A percentile compares a stretch with the other conserved stretches of the same genome.
Evolutionary conservation across 1,140 invertebrate species (phyloP).

Genomic region (Leptinotarsa defecta): DNA sequence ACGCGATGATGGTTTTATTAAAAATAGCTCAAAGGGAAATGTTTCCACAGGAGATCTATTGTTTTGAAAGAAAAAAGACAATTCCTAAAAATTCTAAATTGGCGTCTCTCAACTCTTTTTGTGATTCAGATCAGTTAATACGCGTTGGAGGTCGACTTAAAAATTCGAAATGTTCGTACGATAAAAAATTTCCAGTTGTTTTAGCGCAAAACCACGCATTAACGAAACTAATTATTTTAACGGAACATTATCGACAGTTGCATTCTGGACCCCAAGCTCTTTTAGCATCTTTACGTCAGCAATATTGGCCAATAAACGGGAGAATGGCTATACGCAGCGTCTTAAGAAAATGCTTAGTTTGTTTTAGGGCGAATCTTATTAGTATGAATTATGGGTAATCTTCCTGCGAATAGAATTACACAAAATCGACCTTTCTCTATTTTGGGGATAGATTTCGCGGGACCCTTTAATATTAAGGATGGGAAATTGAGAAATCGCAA

Average conservation of each 20-base stretch:
- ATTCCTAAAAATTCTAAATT: neutral
- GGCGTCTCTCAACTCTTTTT: neutral
- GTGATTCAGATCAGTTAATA: neutral
- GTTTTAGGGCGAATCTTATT: constrained; percentile 43
- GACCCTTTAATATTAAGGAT: constrained; percentile 43
- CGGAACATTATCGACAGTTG: constrained; percentile 28
- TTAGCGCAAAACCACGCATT: constrained; percentile 31
- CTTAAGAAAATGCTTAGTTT: constrained; percentile 48
- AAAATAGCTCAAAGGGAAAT: neutral
- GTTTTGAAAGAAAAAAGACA: neutral
- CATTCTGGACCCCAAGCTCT: constrained; percentile 33
- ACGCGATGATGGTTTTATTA: neutral
- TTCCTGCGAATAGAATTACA: constrained; percentile 39
- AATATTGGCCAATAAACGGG: constrained; percentile 34
- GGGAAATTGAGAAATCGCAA: constrained; percentile 26
- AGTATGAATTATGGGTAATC: constrained; percentile 43
- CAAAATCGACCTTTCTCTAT: constrained; percentile 41
- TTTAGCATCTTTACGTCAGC: constrained; percentile 25
- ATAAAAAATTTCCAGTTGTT: constrained; percentile 36
- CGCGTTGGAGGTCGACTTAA: neutral
- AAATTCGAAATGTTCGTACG: constrained; percentile 20
- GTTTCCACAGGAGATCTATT: neutral
- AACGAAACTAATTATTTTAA: constrained; percentile 31
- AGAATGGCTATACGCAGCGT: constrained; percentile 34
- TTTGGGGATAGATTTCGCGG: constrained; percentile 49